Base-by-base conservation (phyloP, 2,888 invertebrate species). In the Eurytoma adleriae region DNA sequence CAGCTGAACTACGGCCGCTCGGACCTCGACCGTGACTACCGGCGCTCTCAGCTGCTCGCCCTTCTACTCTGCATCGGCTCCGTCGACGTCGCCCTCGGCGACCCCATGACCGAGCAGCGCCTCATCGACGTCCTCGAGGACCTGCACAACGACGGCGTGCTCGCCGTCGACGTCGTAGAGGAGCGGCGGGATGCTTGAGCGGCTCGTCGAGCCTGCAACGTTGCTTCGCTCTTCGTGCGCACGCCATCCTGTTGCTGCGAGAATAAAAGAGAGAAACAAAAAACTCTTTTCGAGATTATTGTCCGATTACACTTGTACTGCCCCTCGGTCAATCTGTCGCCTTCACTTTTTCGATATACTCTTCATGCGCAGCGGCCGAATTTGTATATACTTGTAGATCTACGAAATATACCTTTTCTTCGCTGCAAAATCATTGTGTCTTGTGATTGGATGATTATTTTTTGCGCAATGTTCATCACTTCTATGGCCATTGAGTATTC, bases 61-160 rank as follows among this genome's bases (percentile, higher is more conserved):
- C 91, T 96, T 64, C 91, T 96, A 72, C 91, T 96, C 3, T 96
- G 96, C 87, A 95, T 96, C 80, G 96, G 96, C 27, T 96, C 96
- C 56, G 95, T 96, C 7, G 96, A 96, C 88, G 94, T 96, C 69
- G 96, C 96, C 5, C 91, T 96, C 20, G 96, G 96, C 1, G 95
- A 96, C 88, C 94, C 95, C 0, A 92, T 94, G 75, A 96, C 96
- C 48, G 96, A 96, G 88, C 93, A 94, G 85, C 93, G 96, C 71
- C 92, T 96, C 68, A 92, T 96, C 82, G 95, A 95, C 87, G 94
- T 96, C 0, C 93, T 96, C 52, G 93, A 94, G 82, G 96, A 96
- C 89, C 92, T 96, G 54, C 92, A 95, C 88, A 92, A 92, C 18
- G 95, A 95, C 79, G 95, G 95, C 16, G 93, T 96, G 0, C 79